Conservation (phyloP, 2,797 vertebrate species). For the Orestias chungarensis region DNA sequence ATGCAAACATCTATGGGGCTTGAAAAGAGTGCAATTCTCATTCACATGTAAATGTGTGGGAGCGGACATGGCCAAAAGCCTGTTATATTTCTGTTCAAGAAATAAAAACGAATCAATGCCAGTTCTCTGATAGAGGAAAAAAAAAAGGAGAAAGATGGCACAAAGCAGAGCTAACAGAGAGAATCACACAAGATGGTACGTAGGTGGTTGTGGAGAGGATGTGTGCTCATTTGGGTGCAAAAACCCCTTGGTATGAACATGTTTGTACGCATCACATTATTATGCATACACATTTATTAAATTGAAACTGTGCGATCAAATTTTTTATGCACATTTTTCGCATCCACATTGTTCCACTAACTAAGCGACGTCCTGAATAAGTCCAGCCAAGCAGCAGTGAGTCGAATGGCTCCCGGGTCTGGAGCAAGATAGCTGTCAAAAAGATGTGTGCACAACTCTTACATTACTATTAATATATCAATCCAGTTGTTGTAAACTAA, state of each 20-base stretch:
- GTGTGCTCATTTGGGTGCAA: constrained; percentile 12
- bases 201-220: constrained; percentile 46
- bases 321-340: constrained; percentile 22
- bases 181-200: constrained; percentile 54
- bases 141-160: constrained; percentile 47
- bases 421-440: no score
- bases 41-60: constrained; percentile 24
- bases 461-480: no score
- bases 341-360: constrained; percentile 23
- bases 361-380: constrained; percentile 29
- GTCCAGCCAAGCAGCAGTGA: constrained; percentile 17
- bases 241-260: constrained; percentile 15
- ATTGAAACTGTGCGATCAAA: constrained; percentile 9
- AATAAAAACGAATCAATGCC: constrained; percentile 28
- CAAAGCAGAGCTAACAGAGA: constrained; percentile 47
- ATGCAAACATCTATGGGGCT: constrained; percentile 30
- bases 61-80: constrained; percentile 64
- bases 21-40: constrained; percentile 25
- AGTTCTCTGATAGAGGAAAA: constrained; percentile 40
- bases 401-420: constrained; percentile 26
- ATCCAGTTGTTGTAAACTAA: no score
- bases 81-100: constrained; percentile 68
- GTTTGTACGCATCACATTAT: neutral
- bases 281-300: neutral
- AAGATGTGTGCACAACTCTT: no score